Percentiles rank a stretch among this genome's conserved stretches.
Conservation (phyloP, 2,888 invertebrate genomes). For the Latrodectus elegans region DNA sequence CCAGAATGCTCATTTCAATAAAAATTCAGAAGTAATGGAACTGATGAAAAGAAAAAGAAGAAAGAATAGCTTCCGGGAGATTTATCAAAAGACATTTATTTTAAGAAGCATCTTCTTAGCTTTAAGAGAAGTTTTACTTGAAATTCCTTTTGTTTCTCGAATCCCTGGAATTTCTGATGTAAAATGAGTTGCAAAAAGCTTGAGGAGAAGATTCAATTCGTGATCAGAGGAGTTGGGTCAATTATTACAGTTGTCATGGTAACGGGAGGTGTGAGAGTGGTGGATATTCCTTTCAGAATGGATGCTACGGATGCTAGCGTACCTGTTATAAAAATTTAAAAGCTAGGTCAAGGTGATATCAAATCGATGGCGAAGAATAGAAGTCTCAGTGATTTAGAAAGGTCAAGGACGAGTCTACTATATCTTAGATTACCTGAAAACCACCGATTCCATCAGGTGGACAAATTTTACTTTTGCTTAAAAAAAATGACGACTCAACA, state of each 20-base stretch:
- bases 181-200: not conserved
- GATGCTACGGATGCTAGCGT: slow-evolving; percentile 5
- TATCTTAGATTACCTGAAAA: not conserved
- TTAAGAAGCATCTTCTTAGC: too few species aligned
- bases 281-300: too few species aligned
- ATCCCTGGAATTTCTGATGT: not conserved
- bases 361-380: not conserved
- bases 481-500: too few species aligned
- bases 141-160: too few species aligned
- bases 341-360: slow-evolving; percentile 38
- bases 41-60: too few species aligned
- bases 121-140: too few species aligned
- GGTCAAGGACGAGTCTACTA: slow-evolving; percentile 4
- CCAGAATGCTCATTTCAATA: too few species aligned
- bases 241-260: slow-evolving; percentile 33
- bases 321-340: slow-evolving; percentile 3
- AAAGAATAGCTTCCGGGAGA: too few species aligned
- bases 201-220: not conserved
- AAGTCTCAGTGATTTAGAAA: not conserved
- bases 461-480: too few species aligned
- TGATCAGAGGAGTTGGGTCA: not conserved
- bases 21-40: too few species aligned
- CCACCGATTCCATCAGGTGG: too few species aligned
- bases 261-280: not conserved
- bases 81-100: too few species aligned